Evolutionary conservation across 1,140 invertebrate species (phyloP).

Genomic region (Wiebesia pumilae): DNA sequence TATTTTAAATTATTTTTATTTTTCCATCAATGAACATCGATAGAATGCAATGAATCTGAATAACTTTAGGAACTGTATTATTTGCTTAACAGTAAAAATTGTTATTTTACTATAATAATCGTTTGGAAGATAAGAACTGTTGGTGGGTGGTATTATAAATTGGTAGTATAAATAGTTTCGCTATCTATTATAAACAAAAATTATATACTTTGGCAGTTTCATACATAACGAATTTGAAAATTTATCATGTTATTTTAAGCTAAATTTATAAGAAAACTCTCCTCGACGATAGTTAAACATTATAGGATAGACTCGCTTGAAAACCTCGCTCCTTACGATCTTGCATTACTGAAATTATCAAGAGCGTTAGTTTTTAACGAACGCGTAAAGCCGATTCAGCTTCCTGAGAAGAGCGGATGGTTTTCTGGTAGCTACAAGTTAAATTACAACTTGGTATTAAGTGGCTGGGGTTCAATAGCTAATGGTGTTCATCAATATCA

Average conservation of each 20-base stretch:
- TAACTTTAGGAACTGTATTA: no score
- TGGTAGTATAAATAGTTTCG: no score
- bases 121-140: no score
- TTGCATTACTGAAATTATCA: background rate
- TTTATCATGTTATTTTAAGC: background rate
- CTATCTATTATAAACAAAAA: no score
- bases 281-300: background rate
- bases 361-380: background rate
- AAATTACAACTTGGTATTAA: slow-evolving; percentile 59
- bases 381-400: background rate
- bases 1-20: no score
- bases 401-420: background rate
- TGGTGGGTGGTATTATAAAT: no score
- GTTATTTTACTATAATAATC: no score
- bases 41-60: no score
- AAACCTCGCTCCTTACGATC: background rate
- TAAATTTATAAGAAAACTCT: background rate
- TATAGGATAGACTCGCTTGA: background rate
- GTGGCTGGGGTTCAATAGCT: slow-evolving; percentile 75
- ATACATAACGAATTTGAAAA: no score
- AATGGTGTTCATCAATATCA: slow-evolving; percentile 23
- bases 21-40: no score
- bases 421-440: background rate
- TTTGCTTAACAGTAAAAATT: no score
- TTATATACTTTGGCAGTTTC: no score